phyloP scores from a whole-genome alignment of 2,113 vertebrate genomes.

The Alectura lathami region DNA sequence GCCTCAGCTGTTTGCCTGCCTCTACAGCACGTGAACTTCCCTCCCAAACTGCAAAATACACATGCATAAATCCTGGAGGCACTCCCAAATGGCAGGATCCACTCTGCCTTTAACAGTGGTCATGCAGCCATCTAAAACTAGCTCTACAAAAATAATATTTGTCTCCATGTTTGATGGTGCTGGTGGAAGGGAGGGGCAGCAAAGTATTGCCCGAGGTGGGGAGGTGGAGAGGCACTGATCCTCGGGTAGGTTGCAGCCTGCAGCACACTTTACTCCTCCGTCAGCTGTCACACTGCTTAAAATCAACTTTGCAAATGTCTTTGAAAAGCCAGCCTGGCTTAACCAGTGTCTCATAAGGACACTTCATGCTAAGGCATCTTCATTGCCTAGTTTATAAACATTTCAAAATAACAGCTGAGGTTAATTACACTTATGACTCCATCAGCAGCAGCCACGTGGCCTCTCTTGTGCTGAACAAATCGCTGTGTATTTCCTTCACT shows the following conservation, averaged over 20 bases:
- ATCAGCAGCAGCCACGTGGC: not conserved
- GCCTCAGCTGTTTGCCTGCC: not conserved
- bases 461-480: not conserved
- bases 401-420: constrained; percentile 4
- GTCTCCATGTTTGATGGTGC: not conserved
- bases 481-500: not conserved
- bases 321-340: not conserved
- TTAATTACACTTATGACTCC: constrained; percentile 23
- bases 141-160: not conserved
- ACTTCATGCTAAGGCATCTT: not conserved
- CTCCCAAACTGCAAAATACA: not conserved
- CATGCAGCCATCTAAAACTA: not conserved
- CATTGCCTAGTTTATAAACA: not conserved
- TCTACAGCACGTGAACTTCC: too few relatives aligned
- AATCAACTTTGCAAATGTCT: not conserved
- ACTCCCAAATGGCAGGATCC: not conserved
- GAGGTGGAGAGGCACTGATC: not conserved
- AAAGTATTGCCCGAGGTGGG: not conserved
- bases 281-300: not conserved
- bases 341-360: constrained; percentile 4
- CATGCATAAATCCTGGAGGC: fast-evolving
- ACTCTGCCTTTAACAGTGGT: not conserved
- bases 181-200: not conserved
- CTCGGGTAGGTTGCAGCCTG: not conserved
- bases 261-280: not conserved